Base-by-base conservation (phyloP, 2,888 invertebrate genomes). In the Deilephila elpenor region DNA sequence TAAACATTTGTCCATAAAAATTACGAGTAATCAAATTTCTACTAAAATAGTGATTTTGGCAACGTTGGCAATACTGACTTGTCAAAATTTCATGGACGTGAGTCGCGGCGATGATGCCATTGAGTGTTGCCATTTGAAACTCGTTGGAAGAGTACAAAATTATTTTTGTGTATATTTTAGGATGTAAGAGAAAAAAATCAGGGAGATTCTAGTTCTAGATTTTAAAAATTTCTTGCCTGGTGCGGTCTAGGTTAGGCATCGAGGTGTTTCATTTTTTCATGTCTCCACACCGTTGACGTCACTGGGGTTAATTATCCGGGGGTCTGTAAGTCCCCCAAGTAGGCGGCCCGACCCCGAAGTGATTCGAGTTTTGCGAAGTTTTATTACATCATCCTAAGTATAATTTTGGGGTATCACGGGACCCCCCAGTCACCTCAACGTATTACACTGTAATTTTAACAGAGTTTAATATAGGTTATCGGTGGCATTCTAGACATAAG, bases 91-190 rank as follows among this genome's bases (percentile, higher is more conserved):
- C 37, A 44, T 25, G 25, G 67, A 67, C 51, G 67, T 67, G 67
- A 51, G 44, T 51, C 44, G 20, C 67, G 67, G 89, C 89, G 90
- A 89, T 90, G 89, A 89, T 93, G 93, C 93, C 93, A 93, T 93
- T 91, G 82, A 80, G 86, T 91, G 92, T 91, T 93, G 93, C 94
- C 93, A 93, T 93, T 91, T 85, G 84, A 90, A 91, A 91, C 93
- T 94, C 93, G 91, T 91, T 90, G 86, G 83, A 88, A 93, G 94
- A 94, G 94, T 94, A 94, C 94, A 94, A 94, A 93, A 94, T 93
- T 94, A 93, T 94, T 93, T 91, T 94, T 93, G 92, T 93, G 93
- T 93, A 94, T 93, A 94, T 88, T 91, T 92, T 86, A 83, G 93
- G 92, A 85, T 86, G 77, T 94, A 94, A 94, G 94, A 90, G 87